Evolutionary conservation across 2,797 vertebrate genomes (phyloP).

Genomic region (Neostethus bicornis): DNA sequence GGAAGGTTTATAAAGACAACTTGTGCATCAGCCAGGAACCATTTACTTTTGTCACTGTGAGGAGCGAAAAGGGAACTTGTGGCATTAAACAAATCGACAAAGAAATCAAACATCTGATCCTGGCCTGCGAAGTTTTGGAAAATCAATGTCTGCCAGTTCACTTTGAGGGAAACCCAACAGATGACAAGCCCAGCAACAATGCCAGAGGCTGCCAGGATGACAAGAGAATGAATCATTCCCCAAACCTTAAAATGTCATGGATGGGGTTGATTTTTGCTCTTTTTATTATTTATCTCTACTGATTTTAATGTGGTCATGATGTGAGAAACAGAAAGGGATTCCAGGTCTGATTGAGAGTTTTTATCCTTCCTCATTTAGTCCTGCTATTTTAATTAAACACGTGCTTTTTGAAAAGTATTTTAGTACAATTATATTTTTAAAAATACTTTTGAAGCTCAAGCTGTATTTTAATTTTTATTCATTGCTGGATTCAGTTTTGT

Average conservation of each 20-base stretch:
- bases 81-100: slow-evolving; percentile 56
- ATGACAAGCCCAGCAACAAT: slow-evolving; percentile 56
- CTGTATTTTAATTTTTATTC: too few species aligned
- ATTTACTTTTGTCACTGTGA: slow-evolving; percentile 78
- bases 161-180: slow-evolving; percentile 74
- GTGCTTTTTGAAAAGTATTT: background rate
- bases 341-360: background rate
- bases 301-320: slow-evolving; percentile 5
- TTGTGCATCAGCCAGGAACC: slow-evolving; percentile 77
- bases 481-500: too few species aligned
- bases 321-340: background rate
- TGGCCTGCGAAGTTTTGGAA: slow-evolving; percentile 74
- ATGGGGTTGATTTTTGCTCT: slow-evolving; percentile 43
- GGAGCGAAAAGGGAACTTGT: slow-evolving; percentile 57
- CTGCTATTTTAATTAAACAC: background rate
- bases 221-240: background rate
- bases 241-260: slow-evolving; percentile 18
- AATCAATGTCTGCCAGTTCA: slow-evolving; percentile 77
- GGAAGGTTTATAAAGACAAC: slow-evolving; percentile 59
- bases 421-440: background rate
- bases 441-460: too few species aligned
- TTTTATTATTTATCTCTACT: slow-evolving; percentile 15
- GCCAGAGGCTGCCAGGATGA: slow-evolving; percentile 61
- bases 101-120: slow-evolving; percentile 79
- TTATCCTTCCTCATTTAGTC: background rate